Base-by-base conservation (phyloP, 1,140 invertebrate species). In the Rhizoglyphus robini region DNA sequence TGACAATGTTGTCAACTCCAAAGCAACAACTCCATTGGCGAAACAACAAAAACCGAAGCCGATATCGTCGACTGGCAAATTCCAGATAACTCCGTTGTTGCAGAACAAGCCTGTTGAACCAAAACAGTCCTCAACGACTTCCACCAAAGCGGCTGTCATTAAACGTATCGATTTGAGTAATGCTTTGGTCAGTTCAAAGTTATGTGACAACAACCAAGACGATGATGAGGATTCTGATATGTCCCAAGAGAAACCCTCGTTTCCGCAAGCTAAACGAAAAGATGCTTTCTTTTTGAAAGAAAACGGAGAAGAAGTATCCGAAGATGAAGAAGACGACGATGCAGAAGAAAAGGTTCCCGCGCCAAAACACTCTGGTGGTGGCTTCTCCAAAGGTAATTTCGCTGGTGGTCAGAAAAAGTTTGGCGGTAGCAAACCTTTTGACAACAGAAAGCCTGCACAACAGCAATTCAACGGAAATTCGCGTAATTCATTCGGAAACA, bases 311-410 rank as follows among this genome's bases (percentile, higher is more conserved):
- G 51, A 25, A 54, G 20, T 54, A 15, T 54, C 51, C 13, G 27
- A 30, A 13, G 34, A 65, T 62, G 46, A 59, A 65, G 63, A 62
- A 65, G 60, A 59, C 11, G 8, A 65, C 8, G 63, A 65, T 15
- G 49, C 11, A 11, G 63, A 65, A 65, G 49, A 65, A 27, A 65
- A 18, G 38, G 49, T 41, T 41, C 18, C 18, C 36, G 8, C 18
- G 36, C 36, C 36, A 18, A 41, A 18, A 18, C 8, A 41, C 8
- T 41, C 36, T n/a, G n/a, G 36, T 41, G 36, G 36, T 18, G 36
- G 36, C n/a, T n/a, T n/a, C n/a, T n/a, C n/a, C 8, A 41, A 18
- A 41, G 36, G 36, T 41, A 18, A 18, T 11, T 41, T 41, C n/a
- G n/a, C n/a, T 41, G 36, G 36, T 41, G n/a, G 49, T 20, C 49